Conservation (phyloP, 1,140 invertebrate genomes). For the Trigoniulus corallinus region DNA sequence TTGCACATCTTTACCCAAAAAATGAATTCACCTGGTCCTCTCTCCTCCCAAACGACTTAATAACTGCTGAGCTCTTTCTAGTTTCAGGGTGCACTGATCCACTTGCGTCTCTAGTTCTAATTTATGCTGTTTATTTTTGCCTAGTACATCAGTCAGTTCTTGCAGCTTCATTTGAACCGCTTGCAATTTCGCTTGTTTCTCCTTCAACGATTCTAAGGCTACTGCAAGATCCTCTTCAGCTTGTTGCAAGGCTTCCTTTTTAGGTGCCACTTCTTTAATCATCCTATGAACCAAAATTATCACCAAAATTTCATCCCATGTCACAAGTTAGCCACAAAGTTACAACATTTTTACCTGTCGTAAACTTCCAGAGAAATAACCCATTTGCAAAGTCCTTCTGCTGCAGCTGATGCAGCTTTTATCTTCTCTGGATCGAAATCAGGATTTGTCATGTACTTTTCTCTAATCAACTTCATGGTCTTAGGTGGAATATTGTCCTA, state of each 20-base stretch:
- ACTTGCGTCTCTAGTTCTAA: conserved; percentile 35
- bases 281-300: neutral
- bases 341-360: conserved; percentile 47
- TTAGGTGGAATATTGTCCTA: conserved; percentile 66
- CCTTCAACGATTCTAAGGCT: conserved; percentile 60
- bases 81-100: conserved; percentile 31
- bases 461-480: conserved; percentile 66
- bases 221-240: conserved; percentile 58
- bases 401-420: conserved; percentile 71
- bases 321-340: neutral
- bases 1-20: neutral
- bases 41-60: conserved; percentile 24
- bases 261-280: conserved; percentile 62
- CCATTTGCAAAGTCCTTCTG: conserved; percentile 82
- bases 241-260: conserved; percentile 56
- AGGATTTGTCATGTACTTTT: conserved; percentile 62
- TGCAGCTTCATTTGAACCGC: conserved; percentile 60
- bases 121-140: conserved; percentile 33
- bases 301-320: neutral
- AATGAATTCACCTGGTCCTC: conserved; percentile 21
- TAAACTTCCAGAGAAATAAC: conserved; percentile 84
- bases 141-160: conserved; percentile 47
- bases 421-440: conserved; percentile 76
- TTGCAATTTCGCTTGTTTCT: conserved; percentile 58
- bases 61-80: conserved; percentile 33